Evolutionary conservation across 2,888 invertebrate genomes (phyloP), one percentile per base, ranked within the genome.

Genomic region (Serrognathus titanus): DNA sequence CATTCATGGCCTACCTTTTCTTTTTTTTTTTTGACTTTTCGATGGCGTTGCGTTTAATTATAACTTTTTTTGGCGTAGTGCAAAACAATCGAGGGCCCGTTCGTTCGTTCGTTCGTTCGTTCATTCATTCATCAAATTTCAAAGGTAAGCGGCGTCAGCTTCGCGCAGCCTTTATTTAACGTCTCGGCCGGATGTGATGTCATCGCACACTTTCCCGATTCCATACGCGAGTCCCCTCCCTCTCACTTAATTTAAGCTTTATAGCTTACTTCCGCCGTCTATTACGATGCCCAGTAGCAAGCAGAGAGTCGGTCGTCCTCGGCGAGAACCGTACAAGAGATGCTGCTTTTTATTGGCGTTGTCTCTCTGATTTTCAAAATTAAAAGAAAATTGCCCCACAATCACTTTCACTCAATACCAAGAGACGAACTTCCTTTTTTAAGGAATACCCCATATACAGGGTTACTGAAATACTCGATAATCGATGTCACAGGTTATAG

Each of bases 201-300:
- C 62, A 60, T 39, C 45, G 46, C 55, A 51, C 55, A 51, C 54
- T 60, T 53, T 62, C 59, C 59, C 55, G 56, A 53, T 59, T 59
- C 53, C 53, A 56, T 53, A 57, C 50, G 35, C 50, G 53, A 41
- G 50, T 35, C 46, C 38, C 39, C 49, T 49, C 35, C 39, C 50
- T 50, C 50, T 36, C 53, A 50, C 56, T 46, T 53, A 57, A 57
- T 62, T 62, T 60, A 62, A 60, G 60, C 56, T 62, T 62, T 62
- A 62, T 62, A 58, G 62, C 55, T 58, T 58, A 60, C 60, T 62
- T 62, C 62, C 62, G 62, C 46, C 46, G 57, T 46, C 46, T 43
- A 38, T 48, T 48, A 20, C 47, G 49, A 55, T 38, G 56, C 38
- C 7, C 24, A 31, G 24, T 31, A 31, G 24, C 24, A 31, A 31